Base-by-base conservation (phyloP, 35 echinoderm and acorn worm species). In the Lytechinus pictus region DNA sequence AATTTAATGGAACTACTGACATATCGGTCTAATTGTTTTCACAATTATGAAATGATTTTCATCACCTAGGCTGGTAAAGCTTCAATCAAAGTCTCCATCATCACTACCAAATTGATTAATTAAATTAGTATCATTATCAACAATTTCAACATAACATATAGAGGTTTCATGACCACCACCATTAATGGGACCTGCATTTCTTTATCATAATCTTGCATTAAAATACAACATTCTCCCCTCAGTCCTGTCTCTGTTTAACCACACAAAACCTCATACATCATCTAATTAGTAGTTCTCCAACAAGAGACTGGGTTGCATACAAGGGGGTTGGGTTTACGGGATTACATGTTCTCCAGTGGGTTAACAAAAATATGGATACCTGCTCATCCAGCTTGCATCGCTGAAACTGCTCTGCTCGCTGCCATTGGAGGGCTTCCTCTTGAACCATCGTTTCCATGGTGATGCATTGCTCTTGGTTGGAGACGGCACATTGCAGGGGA, bases 331-430 rank as follows among this genome's bases (percentile, higher is more conserved):
- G 33, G 33, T 44, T 44, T 44, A 44, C 2, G 33, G 33, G 2
- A 44, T 44, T 44, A 2, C 33, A 44, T 44, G 33, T 44, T 44
- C 33, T 44, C 33, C 33, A 44, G 2, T 44, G 33, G 33, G 33
- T 2, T 44, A 44, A 44, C 2, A 2, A 44, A n/a, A 44, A 44
- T 44, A 44, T 44, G 55, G 55, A 53, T 8, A 96, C 87, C 91
- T 71, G 95, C 97, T 97, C 28, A 92, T 95, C 33, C 96, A 93
- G 90, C 97, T 97, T n/a, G 93, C 95, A 89, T 97, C 97, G 24
- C 97, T 97, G 92, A 96, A 87, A n/a, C 93, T 97, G 87, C 97
- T 97, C n/a, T 93, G 86, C 27, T 94, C 87, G 56, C 97, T 97
- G 71, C 93, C 95, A 24, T 94, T 95, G 4, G 97, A 97, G 24